Evolutionary conservation across 2,113 vertebrate genomes (phyloP), one percentile per base, ranked within the genome.

Genomic region (Gallinago paraguaiae): DNA sequence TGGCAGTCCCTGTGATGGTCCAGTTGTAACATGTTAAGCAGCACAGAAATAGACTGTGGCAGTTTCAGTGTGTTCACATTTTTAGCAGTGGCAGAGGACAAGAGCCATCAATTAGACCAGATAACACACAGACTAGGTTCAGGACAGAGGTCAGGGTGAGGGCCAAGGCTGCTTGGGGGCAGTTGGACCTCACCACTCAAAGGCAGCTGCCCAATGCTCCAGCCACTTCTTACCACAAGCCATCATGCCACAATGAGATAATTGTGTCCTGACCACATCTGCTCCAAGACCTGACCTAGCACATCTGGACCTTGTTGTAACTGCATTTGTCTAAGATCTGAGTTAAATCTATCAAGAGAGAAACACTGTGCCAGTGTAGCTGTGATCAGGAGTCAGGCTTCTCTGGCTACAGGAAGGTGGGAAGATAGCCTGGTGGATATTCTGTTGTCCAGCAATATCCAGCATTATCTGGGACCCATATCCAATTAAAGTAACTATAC

Each of bases 61-160:
- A 33, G 20, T 45, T 71, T 82, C 43, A 37, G 22, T 0, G 0
- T 45, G n/a, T 61, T 91, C 33, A 20, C 30, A 57, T 11, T 67
- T 27, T 56, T 57, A 46, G 11, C 1, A 2, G 30, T 59, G 46
- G 50, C 64, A 94, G 63, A 61, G 41, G 20, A 39, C 69, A 41
- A 86, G 11, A 54, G 37, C 23, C 46, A 71, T 25, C 6, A 50
- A 9, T 31, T 37, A 46, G 13, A 67, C 17, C 33, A 88, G 35
- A 65, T 41, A 50, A 78, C 22, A 92, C 19, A 51, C 2, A 75
- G 37, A n/a, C 0, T 0, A 77, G 20, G 43, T 45, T 77, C 76
- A 86, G 61, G 33, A 61, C 69, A 68, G 41, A 11, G 72, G 43
- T 64, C n/a, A 28, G 33, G 33, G 24, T 56, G 28, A 71, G 22